Percentiles rank a stretch among this genome's conserved stretches.
These are phyloP conservation scores for Lucinisca nassula DNA, from an alignment of 2,888 invertebrate genomes.

Conservation along the genomic window DNA sequence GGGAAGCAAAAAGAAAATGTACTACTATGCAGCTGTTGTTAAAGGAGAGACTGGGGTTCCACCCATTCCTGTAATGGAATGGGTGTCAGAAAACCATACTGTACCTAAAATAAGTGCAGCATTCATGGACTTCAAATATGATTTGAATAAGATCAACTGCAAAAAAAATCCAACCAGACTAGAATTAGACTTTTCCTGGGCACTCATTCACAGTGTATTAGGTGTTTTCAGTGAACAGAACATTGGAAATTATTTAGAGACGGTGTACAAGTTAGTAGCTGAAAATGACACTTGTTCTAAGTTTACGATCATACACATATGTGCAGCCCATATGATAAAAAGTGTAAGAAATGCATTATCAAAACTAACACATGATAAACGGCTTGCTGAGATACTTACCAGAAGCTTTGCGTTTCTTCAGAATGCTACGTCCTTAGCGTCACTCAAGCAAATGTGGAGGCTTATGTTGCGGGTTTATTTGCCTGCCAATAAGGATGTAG, in stretches of 20 bases:
- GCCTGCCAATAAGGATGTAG: not conserved
- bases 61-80: not conserved
- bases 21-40: not conserved
- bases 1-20: not conserved
- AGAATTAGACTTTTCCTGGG: not conserved
- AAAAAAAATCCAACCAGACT: not conserved
- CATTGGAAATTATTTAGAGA: not conserved
- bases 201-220: not conserved
- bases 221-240: not conserved
- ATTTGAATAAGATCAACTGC: not conserved
- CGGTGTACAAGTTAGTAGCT: not conserved
- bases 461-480: not conserved
- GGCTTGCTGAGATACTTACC: not conserved
- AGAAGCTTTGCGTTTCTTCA: not conserved
- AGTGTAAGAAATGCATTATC: not conserved
- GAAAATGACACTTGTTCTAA: not conserved
- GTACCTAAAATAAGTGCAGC: not conserved
- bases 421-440: not conserved
- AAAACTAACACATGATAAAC: not conserved
- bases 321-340: not conserved
- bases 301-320: not conserved
- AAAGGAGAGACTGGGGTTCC: not conserved
- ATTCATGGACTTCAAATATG: not conserved
- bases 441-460: not conserved
- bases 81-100: not conserved